Percentiles rank a stretch among this genome's conserved stretches.
Conservation (phyloP, 2,113 vertebrate species). For the Gymnogyps californianus region DNA sequence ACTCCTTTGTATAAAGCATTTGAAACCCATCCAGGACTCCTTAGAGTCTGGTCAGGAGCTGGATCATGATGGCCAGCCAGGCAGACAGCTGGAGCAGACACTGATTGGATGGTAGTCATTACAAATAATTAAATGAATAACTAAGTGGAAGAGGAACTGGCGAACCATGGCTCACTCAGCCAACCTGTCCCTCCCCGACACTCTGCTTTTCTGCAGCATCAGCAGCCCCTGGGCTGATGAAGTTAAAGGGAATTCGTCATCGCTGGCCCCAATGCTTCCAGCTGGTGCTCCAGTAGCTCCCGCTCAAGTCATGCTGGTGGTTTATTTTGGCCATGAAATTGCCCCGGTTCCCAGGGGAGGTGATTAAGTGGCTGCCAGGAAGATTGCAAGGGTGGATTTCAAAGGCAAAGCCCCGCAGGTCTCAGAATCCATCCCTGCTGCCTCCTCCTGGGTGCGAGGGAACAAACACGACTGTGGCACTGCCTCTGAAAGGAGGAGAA, state of each 20-base stretch:
- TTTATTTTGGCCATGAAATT: constrained; percentile 24
- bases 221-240: not conserved
- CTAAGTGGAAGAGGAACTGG: not conserved
- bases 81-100: not conserved
- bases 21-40: not conserved
- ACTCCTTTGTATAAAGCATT: not conserved
- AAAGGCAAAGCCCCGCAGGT: not conserved
- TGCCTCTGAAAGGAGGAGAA: not conserved
- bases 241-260: constrained; percentile 18
- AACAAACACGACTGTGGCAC: rapidly evolving
- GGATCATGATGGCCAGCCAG: not conserved
- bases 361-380: not conserved
- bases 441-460: not conserved
- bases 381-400: not conserved
- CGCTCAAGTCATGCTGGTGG: not conserved
- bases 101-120: not conserved
- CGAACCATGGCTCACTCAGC: not conserved
- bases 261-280: not conserved
- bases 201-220: not conserved
- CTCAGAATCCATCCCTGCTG: not conserved
- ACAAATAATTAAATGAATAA: constrained; percentile 33
- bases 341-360: not conserved
- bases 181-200: not conserved
- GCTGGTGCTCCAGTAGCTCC: not conserved
- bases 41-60: not conserved